These are phyloP conservation scores for Amniataba percoides DNA, from an alignment of 2,797 vertebrate species.

Conservation along the genomic window DNA sequence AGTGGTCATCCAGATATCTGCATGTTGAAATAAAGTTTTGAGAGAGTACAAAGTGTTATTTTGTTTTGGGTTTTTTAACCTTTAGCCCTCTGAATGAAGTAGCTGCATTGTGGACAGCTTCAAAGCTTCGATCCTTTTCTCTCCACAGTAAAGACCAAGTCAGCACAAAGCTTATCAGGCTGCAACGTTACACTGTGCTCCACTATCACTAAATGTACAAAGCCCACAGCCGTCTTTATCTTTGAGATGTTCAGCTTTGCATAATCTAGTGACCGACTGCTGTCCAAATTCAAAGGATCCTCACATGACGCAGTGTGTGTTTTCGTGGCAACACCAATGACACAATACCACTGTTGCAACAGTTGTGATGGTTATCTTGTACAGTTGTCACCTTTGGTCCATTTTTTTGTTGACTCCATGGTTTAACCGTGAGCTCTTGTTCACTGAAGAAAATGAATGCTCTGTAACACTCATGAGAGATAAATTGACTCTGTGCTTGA, in stretches of 20 bases:
- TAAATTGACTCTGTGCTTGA: not conserved
- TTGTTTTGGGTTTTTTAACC: not conserved
- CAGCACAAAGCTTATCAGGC: constrained; percentile 58
- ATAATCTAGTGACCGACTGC: constrained; percentile 1
- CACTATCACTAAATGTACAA: constrained; percentile 46
- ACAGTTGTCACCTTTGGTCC: constrained; percentile 46
- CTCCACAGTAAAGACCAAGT: constrained; percentile 6
- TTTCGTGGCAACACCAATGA: constrained; percentile 19
- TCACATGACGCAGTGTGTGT: constrained; percentile 30
- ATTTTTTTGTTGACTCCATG: not conserved
- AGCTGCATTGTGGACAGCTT: not conserved
- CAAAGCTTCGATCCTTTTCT: not conserved
- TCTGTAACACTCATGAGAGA: not conserved
- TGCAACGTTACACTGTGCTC: not conserved
- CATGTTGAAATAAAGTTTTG: constrained; percentile 82
- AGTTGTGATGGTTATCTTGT: constrained; percentile 50
- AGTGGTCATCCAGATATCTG: constrained; percentile 67
- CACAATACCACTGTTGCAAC: constrained; percentile 54
- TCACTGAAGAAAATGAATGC: not conserved
- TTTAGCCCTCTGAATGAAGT: not conserved
- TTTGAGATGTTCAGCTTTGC: constrained; percentile 33
- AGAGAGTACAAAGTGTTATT: constrained; percentile 47
- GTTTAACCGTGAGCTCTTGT: no score
- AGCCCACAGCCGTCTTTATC: constrained; percentile 54
- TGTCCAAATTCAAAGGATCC: constrained; percentile 7